A percentile compares a stretch with the other conserved stretches of the same genome.
Evolutionary conservation across 1,140 invertebrate genomes (phyloP).

Genomic region (Yoshiicerus persimilis): DNA sequence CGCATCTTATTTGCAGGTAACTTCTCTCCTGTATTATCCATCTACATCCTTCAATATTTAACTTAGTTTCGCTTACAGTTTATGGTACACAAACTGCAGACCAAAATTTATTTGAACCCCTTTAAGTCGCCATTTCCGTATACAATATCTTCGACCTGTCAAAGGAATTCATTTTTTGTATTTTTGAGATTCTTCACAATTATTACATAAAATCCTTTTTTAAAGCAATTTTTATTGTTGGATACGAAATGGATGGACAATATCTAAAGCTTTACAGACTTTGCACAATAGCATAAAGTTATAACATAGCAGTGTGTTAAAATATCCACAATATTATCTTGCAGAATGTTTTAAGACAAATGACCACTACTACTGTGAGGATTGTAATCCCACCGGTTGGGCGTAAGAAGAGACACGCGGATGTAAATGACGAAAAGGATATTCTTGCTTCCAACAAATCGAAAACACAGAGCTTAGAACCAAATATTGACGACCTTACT

Average conservation of each 20-base stretch:
- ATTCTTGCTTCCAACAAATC: not conserved
- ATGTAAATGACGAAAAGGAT: not conserved
- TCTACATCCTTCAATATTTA: not conserved
- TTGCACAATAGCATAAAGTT: too few relatives aligned
- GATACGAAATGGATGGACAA: not conserved
- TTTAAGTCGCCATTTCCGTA: too few relatives aligned
- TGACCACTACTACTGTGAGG: not conserved
- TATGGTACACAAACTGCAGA: not conserved
- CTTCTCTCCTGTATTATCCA: not conserved
- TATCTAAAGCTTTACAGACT: too few relatives aligned
- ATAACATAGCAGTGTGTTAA: too few relatives aligned
- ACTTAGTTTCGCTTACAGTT: not conserved
- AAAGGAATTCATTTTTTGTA: too few relatives aligned
- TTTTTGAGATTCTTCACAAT: too few relatives aligned
- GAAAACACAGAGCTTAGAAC: not conserved
- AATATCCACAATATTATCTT: not conserved
- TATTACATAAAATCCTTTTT: too few relatives aligned
- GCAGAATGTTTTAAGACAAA: slow-evolving; percentile 29
- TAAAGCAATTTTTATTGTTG: not conserved
- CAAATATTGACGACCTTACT: not conserved
- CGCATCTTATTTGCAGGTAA: slow-evolving; percentile 42
- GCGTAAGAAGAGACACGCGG: too few relatives aligned
- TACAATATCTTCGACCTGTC: too few relatives aligned
- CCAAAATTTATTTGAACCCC: not conserved
- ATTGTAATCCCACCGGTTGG: not conserved